phyloP scores from a whole-genome alignment of 2,113 vertebrate genomes.

The Tyto alba region DNA sequence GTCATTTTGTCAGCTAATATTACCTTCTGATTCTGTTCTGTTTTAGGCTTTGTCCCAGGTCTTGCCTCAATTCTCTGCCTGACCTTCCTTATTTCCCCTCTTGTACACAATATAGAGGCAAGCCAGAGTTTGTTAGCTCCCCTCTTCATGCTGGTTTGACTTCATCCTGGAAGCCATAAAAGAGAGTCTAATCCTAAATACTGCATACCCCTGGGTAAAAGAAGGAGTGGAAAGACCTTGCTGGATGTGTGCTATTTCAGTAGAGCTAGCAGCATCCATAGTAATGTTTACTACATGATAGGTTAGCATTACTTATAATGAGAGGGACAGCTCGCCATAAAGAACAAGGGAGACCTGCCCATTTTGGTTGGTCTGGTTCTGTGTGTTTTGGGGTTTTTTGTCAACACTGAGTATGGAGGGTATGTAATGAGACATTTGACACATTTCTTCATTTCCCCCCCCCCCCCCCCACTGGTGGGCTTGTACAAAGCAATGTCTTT shows the following conservation, averaged over 20 bases:
- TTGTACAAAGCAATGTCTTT: background rate
- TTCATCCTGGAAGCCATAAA: background rate
- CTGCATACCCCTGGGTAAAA: background rate
- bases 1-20: background rate
- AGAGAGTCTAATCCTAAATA: background rate
- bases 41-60: background rate
- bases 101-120: rapidly evolving
- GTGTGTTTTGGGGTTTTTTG: background rate
- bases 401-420: background rate
- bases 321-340: background rate
- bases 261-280: background rate
- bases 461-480: background rate
- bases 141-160: background rate
- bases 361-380: background rate
- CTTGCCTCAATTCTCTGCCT: background rate
- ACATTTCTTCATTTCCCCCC: background rate
- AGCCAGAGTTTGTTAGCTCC: background rate
- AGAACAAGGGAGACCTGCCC: background rate
- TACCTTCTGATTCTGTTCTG: background rate
- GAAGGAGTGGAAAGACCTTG: background rate
- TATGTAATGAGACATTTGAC: background rate
- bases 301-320: background rate
- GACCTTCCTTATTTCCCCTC: background rate
- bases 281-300: background rate
- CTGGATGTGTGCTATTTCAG: background rate